Conservation (phyloP, 2,113 vertebrate species). For the human (Homo sapiens) region DNA sequence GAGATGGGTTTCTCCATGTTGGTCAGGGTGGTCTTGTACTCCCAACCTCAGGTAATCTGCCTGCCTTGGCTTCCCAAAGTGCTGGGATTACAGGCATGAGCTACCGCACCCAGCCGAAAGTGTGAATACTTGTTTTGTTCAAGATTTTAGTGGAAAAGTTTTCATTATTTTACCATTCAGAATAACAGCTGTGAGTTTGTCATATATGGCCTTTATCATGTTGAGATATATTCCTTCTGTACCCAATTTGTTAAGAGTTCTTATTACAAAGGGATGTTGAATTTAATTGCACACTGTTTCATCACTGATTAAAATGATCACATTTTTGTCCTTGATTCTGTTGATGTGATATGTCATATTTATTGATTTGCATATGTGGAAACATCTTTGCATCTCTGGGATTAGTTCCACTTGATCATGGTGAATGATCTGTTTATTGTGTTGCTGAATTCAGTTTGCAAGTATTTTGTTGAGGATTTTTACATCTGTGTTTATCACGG, state of each 20-base stretch:
- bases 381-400: background rate
- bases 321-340: background rate
- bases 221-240: background rate
- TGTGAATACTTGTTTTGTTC: background rate
- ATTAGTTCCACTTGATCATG: background rate
- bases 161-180: background rate
- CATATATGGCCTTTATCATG: background rate
- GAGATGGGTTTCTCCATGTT: too few relatives aligned
- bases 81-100: too few relatives aligned
- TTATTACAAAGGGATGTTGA: background rate
- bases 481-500: background rate
- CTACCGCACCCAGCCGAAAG: background rate
- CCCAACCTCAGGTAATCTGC: too few relatives aligned
- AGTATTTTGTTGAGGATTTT: background rate
- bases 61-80: too few relatives aligned
- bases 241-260: background rate
- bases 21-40: too few relatives aligned
- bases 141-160: background rate
- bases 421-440: background rate
- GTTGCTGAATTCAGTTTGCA: background rate
- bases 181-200: background rate
- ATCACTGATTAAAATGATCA: background rate
- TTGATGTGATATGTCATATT: background rate
- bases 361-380: background rate
- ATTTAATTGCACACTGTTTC: background rate